A percentile compares a stretch with the other conserved stretches of the same genome.
phyloP scores from a whole-genome alignment of 2,113 vertebrate species.

The Campylorhamphus procurvoides region DNA sequence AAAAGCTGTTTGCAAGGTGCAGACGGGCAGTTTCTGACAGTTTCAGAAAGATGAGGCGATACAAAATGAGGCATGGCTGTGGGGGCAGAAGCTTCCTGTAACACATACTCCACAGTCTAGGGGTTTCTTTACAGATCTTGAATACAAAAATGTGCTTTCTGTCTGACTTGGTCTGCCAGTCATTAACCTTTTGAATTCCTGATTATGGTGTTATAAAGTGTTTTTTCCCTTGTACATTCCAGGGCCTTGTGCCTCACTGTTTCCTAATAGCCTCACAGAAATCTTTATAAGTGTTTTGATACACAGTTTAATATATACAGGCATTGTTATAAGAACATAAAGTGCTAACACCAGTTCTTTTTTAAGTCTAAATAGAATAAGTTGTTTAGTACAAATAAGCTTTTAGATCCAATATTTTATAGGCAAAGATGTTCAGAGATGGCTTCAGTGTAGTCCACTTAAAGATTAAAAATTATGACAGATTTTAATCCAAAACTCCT shows the following conservation, averaged over 20 bases:
- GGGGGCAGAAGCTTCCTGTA: conserved; percentile 45
- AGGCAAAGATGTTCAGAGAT: background rate
- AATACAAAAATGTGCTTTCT: background rate
- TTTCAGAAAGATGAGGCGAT: background rate
- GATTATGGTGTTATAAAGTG: background rate
- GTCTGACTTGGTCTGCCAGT: background rate
- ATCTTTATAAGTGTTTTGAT: background rate
- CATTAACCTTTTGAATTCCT: background rate
- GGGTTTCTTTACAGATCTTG: background rate
- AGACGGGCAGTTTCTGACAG: background rate
- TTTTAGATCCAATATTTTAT: background rate
- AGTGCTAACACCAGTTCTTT: background rate
- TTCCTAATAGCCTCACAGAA: background rate
- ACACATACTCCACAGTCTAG: background rate
- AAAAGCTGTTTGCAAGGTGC: background rate
- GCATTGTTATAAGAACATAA: background rate
- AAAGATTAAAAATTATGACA: background rate
- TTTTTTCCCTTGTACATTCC: background rate
- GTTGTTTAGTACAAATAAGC: background rate
- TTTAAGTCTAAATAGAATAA: background rate
- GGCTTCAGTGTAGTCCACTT: background rate
- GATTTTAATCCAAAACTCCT: background rate
- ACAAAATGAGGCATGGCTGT: background rate
- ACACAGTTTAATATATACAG: background rate
- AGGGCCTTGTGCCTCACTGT: background rate